Percentiles rank a stretch among this genome's conserved stretches.
Conservation (phyloP, 92 coral and sea anemone genomes). For the Palythoa grandiflora region DNA sequence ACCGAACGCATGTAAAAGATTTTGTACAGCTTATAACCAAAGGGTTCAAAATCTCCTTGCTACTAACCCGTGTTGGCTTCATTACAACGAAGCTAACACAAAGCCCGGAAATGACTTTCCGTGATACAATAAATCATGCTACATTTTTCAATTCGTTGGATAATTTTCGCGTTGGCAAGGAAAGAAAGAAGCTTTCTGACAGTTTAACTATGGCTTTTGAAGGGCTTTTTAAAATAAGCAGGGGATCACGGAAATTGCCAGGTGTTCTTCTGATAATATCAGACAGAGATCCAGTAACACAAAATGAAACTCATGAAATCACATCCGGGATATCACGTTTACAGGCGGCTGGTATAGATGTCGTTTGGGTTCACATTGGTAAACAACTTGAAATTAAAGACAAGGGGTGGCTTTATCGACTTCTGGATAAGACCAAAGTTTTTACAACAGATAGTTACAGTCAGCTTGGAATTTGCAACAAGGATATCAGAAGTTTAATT, state of each 20-base stretch:
- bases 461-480: slow-evolving; percentile 15
- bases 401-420: slow-evolving; percentile 4
- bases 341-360: neutral
- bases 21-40: slow-evolving; percentile 5
- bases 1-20: slow-evolving; percentile 3
- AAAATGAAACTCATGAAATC: neutral
- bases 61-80: slow-evolving; percentile 15
- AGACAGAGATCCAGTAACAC: neutral
- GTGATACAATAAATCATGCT: neutral
- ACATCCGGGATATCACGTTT: neutral
- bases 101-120: neutral
- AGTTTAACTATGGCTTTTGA: slow-evolving; percentile 1
- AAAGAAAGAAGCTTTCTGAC: slow-evolving; percentile 13
- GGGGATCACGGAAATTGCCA: slow-evolving; percentile 10
- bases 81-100: neutral
- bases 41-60: neutral
- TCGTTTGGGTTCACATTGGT: neutral
- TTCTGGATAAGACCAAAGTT: neutral
- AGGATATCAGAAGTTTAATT: neutral
- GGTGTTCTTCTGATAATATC: slow-evolving; percentile 11
- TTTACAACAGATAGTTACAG: slow-evolving; percentile 1
- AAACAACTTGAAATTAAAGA: neutral
- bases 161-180: neutral
- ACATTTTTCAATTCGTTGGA: neutral
- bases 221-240: neutral